These are phyloP conservation scores for Channa maculata DNA, from an alignment of 2,113 vertebrate species.

Conservation along the genomic window DNA sequence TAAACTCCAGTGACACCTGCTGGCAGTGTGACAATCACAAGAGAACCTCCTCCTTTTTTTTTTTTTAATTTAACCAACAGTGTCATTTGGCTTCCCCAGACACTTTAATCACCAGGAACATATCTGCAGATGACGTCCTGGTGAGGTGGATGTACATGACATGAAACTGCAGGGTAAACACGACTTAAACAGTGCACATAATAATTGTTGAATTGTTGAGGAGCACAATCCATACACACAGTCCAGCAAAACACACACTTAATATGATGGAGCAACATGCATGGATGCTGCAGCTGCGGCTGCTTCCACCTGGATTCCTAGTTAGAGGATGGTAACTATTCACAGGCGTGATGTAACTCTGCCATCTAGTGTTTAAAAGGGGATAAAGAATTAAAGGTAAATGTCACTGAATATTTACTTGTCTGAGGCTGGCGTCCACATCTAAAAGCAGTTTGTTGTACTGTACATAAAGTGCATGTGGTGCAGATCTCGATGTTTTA, in stretches of 20 bases:
- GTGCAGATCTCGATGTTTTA: slow-evolving; percentile 11
- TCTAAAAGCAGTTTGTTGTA: slow-evolving; percentile 21
- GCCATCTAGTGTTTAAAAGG: slow-evolving; percentile 60
- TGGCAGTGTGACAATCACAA: slow-evolving; percentile 31
- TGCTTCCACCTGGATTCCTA: neutral
- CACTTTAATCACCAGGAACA: neutral
- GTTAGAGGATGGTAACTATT: neutral
- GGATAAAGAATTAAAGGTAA: neutral
- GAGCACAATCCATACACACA: neutral
- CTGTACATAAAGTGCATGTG: slow-evolving; percentile 6
- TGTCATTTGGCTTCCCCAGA: neutral
- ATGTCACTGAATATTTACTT: slow-evolving; percentile 11
- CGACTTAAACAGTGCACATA: neutral
- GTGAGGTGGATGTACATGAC: neutral
- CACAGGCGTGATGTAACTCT: slow-evolving; percentile 18
- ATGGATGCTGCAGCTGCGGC: neutral
- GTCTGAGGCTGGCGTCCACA: slow-evolving; percentile 6
- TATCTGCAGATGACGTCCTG: slow-evolving; percentile 3
- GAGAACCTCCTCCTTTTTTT: neutral
- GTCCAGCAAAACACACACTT: neutral
- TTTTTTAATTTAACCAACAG: slow-evolving; percentile 20
- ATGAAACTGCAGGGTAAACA: neutral
- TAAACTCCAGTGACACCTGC: slow-evolving; percentile 68
- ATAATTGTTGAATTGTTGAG: slow-evolving; percentile 5
- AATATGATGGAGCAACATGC: neutral